Base-by-base conservation (phyloP, 2,888 invertebrate species). In the Kryphioiulus occultus region DNA sequence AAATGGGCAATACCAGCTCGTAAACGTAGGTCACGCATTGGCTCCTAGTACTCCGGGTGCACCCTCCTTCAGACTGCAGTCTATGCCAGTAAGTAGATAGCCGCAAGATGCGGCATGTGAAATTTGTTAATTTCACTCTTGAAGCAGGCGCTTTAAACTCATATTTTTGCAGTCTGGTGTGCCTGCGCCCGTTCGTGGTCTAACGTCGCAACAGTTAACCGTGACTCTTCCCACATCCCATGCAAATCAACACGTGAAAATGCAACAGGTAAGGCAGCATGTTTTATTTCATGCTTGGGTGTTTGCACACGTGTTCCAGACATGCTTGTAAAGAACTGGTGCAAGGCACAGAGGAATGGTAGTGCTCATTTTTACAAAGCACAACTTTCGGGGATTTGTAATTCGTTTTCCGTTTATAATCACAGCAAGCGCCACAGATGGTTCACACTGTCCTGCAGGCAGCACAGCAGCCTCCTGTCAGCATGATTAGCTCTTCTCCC, bases 1-100 rank as follows among this genome's bases (percentile, higher is more conserved):
- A 93, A 98, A 96, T 94, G 98, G 98, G 91, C 97, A 97, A 93
- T 96, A 96, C 93, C 98, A 98, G 93, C 94, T 98, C 92, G 94
- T 98, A 92, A 95, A 97, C 92, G 96, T 97, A 91, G 96, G 96
- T 90, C 96, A 96, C 90, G 95, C 96, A 5, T 30, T 87, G 32
- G 53, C 78, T 19, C 85, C 85, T 17, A 78, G 87, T 26, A 42
- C 89, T 12, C 39, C 89, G n/a, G 85, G 12, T 12, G 87, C 85
- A 22, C 32, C 90, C 92, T 94, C 95, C 92, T 94, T 96, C 93
- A 95, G 97, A 92, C 95, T 97, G 93, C 96, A 96, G 93, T 95
- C 96, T 91, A 95, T 96, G 93, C 95, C 96, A 93, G 95, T 96
- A 93, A 96, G 96, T 87, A 22, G 85, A 4, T 68, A 7, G 2